Conservation (phyloP, 1,140 invertebrate species). For the Archegozetes longisetosus region DNA sequence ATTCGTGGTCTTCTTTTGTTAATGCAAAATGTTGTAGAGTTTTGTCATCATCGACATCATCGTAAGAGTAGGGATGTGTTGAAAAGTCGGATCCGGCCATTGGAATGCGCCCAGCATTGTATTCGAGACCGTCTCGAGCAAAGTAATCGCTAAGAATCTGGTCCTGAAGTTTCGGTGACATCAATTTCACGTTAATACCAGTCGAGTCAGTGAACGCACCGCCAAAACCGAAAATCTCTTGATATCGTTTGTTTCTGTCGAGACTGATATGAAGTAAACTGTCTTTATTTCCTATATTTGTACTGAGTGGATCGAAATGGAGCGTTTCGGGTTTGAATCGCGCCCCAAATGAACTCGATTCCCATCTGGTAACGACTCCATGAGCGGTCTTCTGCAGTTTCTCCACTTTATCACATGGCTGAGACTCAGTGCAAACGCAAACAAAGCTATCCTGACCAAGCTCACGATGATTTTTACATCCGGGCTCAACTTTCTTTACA, state of each 20-base stretch:
- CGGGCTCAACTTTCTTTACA: not conserved
- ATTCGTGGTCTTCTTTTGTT: slow-evolving; percentile 43
- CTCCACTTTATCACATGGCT: slow-evolving; percentile 53
- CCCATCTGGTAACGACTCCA: slow-evolving; percentile 32
- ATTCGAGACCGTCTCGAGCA: slow-evolving; percentile 37
- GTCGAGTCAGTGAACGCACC: slow-evolving; percentile 70
- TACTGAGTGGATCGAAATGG: slow-evolving; percentile 8
- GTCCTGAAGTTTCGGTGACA: not conserved
- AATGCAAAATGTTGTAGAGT: slow-evolving; percentile 47
- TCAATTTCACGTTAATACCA: slow-evolving; percentile 45
- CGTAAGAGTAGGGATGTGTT: slow-evolving; percentile 46
- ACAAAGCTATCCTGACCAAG: slow-evolving; percentile 38
- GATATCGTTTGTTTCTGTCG: slow-evolving; percentile 23
- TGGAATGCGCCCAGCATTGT: slow-evolving; percentile 53
- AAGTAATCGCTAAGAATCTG: slow-evolving; percentile 9
- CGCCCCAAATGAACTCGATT: slow-evolving; percentile 36
- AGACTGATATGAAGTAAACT: slow-evolving; percentile 15
- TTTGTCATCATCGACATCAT: slow-evolving; percentile 38
- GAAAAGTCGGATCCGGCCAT: slow-evolving; percentile 63
- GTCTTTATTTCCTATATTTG: not conserved
- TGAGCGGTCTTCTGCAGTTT: slow-evolving; percentile 24
- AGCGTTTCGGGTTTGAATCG: slow-evolving; percentile 29
- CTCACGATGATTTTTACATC: not conserved
- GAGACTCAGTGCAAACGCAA: slow-evolving; percentile 65
- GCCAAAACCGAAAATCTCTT: slow-evolving; percentile 53